Conservation (phyloP, 2,113 vertebrate species). For the Atractosteus spatula region DNA sequence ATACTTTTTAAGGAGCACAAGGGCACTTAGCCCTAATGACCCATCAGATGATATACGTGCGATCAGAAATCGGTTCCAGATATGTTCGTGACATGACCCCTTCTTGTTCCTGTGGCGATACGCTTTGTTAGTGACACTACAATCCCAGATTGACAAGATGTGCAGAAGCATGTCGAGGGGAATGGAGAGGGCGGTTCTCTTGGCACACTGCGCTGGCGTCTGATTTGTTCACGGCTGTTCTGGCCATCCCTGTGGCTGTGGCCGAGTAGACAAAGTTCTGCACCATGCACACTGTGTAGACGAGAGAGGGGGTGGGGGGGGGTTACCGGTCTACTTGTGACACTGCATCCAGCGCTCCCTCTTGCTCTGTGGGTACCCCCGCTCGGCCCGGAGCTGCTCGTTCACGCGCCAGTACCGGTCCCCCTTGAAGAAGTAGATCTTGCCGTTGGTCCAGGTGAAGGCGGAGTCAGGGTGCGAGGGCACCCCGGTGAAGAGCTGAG, state of each 20-base stretch:
- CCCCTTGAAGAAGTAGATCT: conserved; percentile 79
- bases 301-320: too few species aligned
- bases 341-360: conserved; percentile 78
- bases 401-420: conserved; percentile 78
- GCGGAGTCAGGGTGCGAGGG: conserved; percentile 68
- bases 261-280: too few species aligned
- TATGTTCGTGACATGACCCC: too few species aligned
- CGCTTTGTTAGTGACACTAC: too few species aligned
- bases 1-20: too few species aligned
- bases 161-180: too few species aligned
- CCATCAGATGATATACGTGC: too few species aligned
- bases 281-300: too few species aligned
- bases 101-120: too few species aligned
- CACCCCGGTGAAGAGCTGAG: conserved; percentile 65
- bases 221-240: conserved; percentile 32
- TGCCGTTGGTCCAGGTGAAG: conserved; percentile 76
- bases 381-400: conserved; percentile 60
- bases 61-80: too few species aligned
- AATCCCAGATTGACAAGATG: too few species aligned
- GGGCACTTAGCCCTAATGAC: too few species aligned
- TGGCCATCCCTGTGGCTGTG: neutral
- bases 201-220: conserved; percentile 2
- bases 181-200: neutral
- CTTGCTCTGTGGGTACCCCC: conserved; percentile 73
- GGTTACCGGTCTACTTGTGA: conserved; percentile 28